A percentile compares a stretch with the other conserved stretches of the same genome.
Conservation (phyloP, 2,888 invertebrate genomes). For the Synergus laeviventris region DNA sequence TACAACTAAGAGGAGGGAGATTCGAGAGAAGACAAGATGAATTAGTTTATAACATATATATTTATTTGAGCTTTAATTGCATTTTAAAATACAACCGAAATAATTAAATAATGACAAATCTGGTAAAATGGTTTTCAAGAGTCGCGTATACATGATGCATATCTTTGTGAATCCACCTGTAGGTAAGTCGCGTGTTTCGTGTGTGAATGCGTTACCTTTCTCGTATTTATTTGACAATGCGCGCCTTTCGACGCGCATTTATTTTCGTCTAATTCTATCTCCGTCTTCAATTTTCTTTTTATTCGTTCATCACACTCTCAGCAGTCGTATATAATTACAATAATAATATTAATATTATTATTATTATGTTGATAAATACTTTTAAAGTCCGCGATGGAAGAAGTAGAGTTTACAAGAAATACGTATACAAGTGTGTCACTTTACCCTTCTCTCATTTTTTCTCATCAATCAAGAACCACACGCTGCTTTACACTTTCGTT, state of each 20-base stretch:
- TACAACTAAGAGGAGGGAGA: not conserved
- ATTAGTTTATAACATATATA: slow-evolving; percentile 88
- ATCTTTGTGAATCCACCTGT: slow-evolving; percentile 79
- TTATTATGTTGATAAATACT: slow-evolving; percentile 76
- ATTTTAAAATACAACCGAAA: slow-evolving; percentile 90
- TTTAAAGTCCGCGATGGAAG: slow-evolving; percentile 78
- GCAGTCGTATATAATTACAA: slow-evolving; percentile 76
- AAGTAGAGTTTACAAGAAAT: slow-evolving; percentile 81
- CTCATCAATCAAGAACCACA: slow-evolving; percentile 52
- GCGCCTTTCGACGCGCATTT: slow-evolving; percentile 52
- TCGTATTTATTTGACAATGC: slow-evolving; percentile 46
- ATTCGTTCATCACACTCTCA: slow-evolving; percentile 72
- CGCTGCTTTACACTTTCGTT: slow-evolving; percentile 50
- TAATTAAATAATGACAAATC: slow-evolving; percentile 88
- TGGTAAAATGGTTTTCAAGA: slow-evolving; percentile 84
- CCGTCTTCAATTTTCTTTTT: slow-evolving; percentile 55
- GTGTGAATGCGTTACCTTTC: slow-evolving; percentile 49
- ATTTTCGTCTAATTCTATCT: slow-evolving; percentile 47
- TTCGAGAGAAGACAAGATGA: slow-evolving; percentile 38
- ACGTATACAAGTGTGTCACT: slow-evolving; percentile 84
- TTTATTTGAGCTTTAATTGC: slow-evolving; percentile 92
- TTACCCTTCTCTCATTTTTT: slow-evolving; percentile 56
- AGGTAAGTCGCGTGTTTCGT: slow-evolving; percentile 76
- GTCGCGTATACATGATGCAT: slow-evolving; percentile 88
- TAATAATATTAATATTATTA: slow-evolving; percentile 74